Conservation (phyloP, 1,140 invertebrate species). For the Bombus confusus region DNA sequence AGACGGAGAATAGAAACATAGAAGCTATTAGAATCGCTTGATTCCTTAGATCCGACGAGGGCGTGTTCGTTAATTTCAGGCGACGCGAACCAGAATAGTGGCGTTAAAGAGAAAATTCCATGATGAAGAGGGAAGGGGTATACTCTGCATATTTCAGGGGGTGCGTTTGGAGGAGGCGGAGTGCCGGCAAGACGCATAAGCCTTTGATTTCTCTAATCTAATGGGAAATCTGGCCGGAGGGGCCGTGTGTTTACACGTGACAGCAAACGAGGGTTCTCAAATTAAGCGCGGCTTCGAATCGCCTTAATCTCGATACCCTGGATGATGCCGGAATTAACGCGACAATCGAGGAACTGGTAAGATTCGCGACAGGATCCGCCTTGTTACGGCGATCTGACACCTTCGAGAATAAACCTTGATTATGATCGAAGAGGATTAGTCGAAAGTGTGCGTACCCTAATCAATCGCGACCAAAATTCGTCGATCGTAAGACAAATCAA, state of each 20-base stretch:
- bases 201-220: slow-evolving; percentile 57
- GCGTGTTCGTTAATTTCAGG: not conserved
- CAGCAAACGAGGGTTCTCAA: slow-evolving; percentile 37
- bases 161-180: not conserved
- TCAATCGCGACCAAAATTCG: not conserved
- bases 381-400: not conserved
- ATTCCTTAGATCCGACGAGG: not conserved
- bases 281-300: slow-evolving; percentile 57
- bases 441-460: not conserved
- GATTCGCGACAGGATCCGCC: not conserved
- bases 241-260: slow-evolving; percentile 34
- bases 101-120: slow-evolving; percentile 43
- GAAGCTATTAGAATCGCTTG: not conserved
- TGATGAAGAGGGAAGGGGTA: not conserved
- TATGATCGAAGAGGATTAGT: not conserved
- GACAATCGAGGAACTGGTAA: slow-evolving; percentile 17
- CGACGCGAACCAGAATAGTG: not conserved
- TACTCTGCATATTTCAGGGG: slow-evolving; percentile 32
- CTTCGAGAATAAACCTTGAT: not conserved
- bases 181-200: slow-evolving; percentile 19
- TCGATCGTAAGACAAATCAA: not conserved
- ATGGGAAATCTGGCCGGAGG: slow-evolving; percentile 46
- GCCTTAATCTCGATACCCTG: slow-evolving; percentile 52
- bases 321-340: slow-evolving; percentile 32
- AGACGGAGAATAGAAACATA: not conserved